phyloP scores from a whole-genome alignment of 2,113 vertebrate species.

The Myocastor coypus region DNA sequence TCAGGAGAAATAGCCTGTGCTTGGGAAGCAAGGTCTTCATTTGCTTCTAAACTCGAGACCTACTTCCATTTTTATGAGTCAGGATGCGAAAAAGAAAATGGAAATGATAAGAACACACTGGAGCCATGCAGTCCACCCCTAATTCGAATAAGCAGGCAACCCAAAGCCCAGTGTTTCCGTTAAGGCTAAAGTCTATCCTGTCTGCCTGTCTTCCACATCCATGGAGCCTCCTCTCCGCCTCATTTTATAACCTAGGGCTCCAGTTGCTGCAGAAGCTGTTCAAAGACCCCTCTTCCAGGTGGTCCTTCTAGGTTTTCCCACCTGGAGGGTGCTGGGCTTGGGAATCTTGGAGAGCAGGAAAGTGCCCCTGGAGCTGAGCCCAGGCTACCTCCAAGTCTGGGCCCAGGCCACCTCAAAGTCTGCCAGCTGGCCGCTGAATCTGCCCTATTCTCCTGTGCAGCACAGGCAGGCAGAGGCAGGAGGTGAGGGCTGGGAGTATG shows the following conservation, averaged over 20 bases:
- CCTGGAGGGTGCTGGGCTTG: no score
- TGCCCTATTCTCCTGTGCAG: constrained; percentile 78
- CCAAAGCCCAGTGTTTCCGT: constrained; percentile 6
- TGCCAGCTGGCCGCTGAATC: not conserved
- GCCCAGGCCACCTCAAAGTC: not conserved
- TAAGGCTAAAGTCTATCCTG: not conserved
- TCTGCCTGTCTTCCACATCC: not conserved
- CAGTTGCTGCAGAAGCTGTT: not conserved
- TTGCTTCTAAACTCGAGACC: constrained; percentile 9
- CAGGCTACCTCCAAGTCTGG: not conserved
- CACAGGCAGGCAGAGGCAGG: constrained; percentile 92
- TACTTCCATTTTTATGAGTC: constrained; percentile 25
- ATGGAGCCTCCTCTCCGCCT: not conserved
- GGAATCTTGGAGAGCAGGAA: not conserved
- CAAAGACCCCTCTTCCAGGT: constrained; percentile 2
- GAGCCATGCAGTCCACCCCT: constrained; percentile 18
- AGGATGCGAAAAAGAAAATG: constrained; percentile 43
- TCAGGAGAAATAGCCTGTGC: not conserved
- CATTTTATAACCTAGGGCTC: not conserved
- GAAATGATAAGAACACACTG: constrained; percentile 55
- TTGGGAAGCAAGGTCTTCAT: not conserved
- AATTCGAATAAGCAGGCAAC: constrained; percentile 59
- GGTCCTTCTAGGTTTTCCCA: constrained; percentile 8
- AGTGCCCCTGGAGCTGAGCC: not conserved
- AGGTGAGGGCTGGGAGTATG: constrained; percentile 96